These are phyloP conservation scores for Lepidurus apus DNA, from an alignment of 1,140 invertebrate genomes.

Conservation along the genomic window DNA sequence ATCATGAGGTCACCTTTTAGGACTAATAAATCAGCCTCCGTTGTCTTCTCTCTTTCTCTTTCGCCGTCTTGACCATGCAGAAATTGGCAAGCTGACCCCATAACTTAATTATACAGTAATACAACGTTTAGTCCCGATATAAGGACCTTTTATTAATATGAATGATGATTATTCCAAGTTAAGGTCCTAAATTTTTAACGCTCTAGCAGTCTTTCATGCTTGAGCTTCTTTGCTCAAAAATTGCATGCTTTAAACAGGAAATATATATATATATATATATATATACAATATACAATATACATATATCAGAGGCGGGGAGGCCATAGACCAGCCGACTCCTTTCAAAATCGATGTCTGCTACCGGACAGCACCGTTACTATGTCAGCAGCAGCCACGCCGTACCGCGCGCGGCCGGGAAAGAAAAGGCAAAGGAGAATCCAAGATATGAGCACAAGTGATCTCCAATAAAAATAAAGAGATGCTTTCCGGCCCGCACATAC, in stretches of 20 bases:
- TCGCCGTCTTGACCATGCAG: no score
- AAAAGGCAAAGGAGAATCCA: background rate
- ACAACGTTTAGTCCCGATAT: no score
- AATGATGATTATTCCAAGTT: no score
- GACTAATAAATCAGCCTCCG: slow-evolving; percentile 12
- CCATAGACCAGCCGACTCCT: background rate
- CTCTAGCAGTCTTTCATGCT: background rate
- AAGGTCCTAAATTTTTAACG: no score
- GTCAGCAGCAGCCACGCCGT: background rate
- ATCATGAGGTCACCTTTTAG: background rate
- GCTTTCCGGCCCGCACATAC: background rate
- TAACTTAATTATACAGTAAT: background rate
- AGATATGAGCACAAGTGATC: slow-evolving; percentile 21
- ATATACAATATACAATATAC: no score
- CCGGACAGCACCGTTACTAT: background rate
- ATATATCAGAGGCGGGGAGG: background rate
- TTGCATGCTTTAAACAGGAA: slow-evolving; percentile 5
- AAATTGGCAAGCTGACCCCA: slow-evolving; percentile 7
- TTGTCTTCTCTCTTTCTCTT: no score
- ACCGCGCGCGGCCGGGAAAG: background rate
- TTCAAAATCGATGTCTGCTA: slow-evolving; percentile 9
- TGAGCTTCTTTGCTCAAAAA: background rate
- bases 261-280: background rate
- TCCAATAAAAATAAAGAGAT: slow-evolving; percentile 20
- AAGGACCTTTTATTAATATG: background rate